phyloP scores from a whole-genome alignment of 92 coral and sea anemone genomes.

The Porites lobata region DNA sequence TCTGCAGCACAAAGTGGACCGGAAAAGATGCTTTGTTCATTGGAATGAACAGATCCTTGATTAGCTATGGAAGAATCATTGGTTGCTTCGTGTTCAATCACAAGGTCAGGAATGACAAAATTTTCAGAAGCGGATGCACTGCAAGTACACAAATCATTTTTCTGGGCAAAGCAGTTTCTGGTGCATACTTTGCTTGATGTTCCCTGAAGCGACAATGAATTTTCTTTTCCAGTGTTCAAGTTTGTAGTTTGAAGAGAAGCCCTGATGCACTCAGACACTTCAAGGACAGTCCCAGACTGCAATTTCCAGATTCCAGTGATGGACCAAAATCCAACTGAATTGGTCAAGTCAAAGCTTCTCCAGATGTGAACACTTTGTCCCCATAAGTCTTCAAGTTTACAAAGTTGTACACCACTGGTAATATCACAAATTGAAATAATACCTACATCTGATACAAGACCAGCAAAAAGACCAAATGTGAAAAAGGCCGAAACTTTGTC shows the following conservation, averaged over 20 bases:
- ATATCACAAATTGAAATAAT: constrained; percentile 69
- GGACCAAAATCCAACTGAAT: constrained; percentile 81
- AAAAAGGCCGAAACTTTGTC: constrained; percentile 55
- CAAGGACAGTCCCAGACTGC: constrained; percentile 70
- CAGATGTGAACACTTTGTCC: constrained; percentile 64
- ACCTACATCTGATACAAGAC: constrained; percentile 75
- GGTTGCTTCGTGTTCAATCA: background rate
- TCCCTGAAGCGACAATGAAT: background rate
- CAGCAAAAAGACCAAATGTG: constrained; percentile 74
- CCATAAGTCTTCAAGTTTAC: constrained; percentile 60
- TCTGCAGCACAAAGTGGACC: constrained; percentile 57
- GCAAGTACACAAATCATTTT: background rate
- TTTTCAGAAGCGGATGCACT: background rate
- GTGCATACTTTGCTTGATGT: background rate
- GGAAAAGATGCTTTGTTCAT: background rate
- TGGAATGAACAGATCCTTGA: background rate
- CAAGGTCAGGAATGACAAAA: constrained; percentile 23
- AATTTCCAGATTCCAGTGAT: constrained; percentile 85
- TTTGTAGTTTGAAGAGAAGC: constrained; percentile 14
- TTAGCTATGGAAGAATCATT: background rate
- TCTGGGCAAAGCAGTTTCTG: background rate
- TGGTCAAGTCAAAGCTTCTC: constrained; percentile 54
- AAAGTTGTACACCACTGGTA: constrained; percentile 80
- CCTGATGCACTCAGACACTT: constrained; percentile 70
- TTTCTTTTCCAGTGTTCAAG: background rate